phyloP scores from a whole-genome alignment of 1,140 invertebrate species.

The Tetramorium alpestre region DNA sequence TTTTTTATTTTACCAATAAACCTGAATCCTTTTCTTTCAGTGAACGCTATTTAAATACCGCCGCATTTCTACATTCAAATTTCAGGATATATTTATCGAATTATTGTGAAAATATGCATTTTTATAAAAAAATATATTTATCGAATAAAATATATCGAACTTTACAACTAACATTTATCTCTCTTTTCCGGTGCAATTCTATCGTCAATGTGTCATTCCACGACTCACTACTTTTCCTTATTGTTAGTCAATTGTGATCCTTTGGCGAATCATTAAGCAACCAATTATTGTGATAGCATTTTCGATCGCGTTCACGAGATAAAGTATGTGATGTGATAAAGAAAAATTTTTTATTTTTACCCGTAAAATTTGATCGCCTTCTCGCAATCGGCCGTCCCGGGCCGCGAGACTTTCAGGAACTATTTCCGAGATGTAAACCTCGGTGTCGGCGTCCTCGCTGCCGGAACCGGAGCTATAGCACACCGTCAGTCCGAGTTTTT shows the following conservation, averaged over 20 bases:
- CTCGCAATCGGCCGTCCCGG: conserved; percentile 89
- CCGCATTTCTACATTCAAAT: neutral
- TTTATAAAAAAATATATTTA: neutral
- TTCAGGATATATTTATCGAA: neutral
- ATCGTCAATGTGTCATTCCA: neutral
- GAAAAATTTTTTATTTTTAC: conserved; percentile 73
- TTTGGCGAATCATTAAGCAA: neutral
- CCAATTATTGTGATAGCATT: neutral
- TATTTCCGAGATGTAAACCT: conserved; percentile 91
- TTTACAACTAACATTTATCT: neutral
- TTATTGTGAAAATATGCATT: neutral
- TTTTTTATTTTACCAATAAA: neutral
- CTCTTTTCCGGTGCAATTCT: neutral
- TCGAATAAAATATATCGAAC: neutral
- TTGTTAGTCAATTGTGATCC: neutral
- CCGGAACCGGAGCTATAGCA: conserved; percentile 88
- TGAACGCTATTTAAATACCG: neutral
- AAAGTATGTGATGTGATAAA: neutral
- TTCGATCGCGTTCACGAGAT: neutral
- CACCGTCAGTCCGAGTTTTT: conserved; percentile 90
- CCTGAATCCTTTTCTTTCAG: neutral
- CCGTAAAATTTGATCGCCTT: conserved; percentile 92
- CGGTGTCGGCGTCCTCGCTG: conserved; percentile 82
- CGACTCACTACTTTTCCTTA: neutral
- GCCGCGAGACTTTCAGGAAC: conserved; percentile 89